Evolutionary conservation across 2,888 invertebrate genomes (phyloP).

Genomic region (Zaprionus lineosus): DNA sequence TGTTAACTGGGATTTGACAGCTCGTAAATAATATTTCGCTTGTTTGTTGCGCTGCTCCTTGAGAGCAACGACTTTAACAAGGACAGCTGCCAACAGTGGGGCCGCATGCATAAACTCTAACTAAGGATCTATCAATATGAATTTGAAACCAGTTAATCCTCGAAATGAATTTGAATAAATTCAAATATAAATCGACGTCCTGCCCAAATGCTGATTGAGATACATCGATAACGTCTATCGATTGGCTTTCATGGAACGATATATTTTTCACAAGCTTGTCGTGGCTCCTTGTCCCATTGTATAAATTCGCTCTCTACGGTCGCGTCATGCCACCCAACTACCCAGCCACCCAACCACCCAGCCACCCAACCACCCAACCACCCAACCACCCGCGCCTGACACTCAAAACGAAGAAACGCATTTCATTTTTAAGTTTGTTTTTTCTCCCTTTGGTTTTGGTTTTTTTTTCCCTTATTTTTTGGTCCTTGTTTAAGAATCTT

Average conservation of each 20-base stretch:
- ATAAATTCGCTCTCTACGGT: too few species aligned
- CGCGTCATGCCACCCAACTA: not conserved
- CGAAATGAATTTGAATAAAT: too few species aligned
- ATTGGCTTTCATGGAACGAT: too few species aligned
- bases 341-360: not conserved
- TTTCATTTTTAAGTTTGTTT: constrained; percentile 65
- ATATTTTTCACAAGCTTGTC: too few species aligned
- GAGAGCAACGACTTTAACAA: constrained; percentile 36
- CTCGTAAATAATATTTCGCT: constrained; percentile 80
- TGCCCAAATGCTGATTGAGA: too few species aligned
- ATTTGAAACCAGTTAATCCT: too few species aligned
- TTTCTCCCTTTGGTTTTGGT: constrained; percentile 4
- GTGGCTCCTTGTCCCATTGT: too few species aligned
- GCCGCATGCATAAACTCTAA: constrained; percentile 25
- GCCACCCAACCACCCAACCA: not conserved
- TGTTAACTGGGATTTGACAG: constrained; percentile 81
- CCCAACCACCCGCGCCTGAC: constrained; percentile 34
- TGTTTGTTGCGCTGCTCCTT: constrained; percentile 57
- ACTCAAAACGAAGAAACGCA: constrained; percentile 66
- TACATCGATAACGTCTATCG: too few species aligned
- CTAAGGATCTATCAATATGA: too few species aligned
- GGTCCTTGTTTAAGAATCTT: constrained; percentile 67
- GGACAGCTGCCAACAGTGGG: constrained; percentile 14
- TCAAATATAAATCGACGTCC: too few species aligned
- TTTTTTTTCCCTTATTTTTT: constrained; percentile 14